Percentiles rank a stretch among this genome's conserved stretches.
These are phyloP conservation scores for Cirrhinus molitorella DNA, from an alignment of 2,797 vertebrate genomes.

Conservation along the genomic window DNA sequence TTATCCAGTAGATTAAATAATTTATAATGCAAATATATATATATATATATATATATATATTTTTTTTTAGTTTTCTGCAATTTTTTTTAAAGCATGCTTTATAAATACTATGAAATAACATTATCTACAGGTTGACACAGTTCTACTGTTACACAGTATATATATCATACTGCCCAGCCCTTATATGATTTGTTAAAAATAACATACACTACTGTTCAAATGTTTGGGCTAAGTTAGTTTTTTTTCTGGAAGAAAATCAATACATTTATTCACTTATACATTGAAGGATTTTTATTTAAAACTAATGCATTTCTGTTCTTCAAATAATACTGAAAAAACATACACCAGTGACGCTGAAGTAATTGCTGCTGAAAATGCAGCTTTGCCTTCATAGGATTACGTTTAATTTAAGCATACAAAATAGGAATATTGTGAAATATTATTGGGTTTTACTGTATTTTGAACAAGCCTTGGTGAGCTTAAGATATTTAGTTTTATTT, in stretches of 20 bases:
- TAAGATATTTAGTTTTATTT: background rate
- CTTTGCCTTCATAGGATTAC: no score
- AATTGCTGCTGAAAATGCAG: background rate
- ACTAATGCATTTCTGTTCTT: background rate
- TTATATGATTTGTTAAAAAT: background rate
- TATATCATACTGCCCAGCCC: conserved; percentile 13
- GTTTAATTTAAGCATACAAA: no score
- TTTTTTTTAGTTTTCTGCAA: no score
- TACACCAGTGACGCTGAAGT: background rate
- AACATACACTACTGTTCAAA: background rate
- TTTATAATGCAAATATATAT: no score
- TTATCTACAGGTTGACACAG: background rate
- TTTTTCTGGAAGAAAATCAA: background rate
- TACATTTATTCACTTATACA: conserved; percentile 1
- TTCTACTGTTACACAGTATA: background rate
- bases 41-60: no score
- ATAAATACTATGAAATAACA: background rate
- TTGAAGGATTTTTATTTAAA: background rate
- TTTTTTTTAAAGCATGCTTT: background rate
- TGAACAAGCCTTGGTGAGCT: background rate
- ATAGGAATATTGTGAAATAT: background rate
- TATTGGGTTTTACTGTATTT: background rate
- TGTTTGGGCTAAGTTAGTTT: background rate
- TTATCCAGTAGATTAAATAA: background rate
- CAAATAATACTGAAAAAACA: background rate